These are phyloP conservation scores for Phlogophora meticulosa DNA, from an alignment of 2,888 invertebrate genomes.

Conservation along the genomic window DNA sequence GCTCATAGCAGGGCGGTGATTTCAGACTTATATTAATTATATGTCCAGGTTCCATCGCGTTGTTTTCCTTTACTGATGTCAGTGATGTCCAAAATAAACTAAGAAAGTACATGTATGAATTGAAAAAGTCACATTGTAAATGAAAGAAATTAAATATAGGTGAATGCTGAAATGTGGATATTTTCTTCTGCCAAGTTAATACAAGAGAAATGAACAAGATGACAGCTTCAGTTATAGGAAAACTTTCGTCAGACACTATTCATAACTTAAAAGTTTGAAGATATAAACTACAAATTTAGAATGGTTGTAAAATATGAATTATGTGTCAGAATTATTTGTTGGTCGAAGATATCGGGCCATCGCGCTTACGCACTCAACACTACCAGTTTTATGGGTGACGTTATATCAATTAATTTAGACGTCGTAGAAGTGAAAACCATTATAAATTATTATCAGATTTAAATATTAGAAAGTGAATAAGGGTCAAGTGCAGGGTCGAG, in stretches of 20 bases:
- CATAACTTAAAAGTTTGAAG: background rate
- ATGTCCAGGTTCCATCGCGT: too few species aligned
- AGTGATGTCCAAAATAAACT: too few species aligned
- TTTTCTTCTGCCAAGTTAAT: slow-evolving; percentile 11
- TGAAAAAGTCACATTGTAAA: background rate
- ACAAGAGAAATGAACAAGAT: slow-evolving; percentile 9
- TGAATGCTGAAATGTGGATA: background rate
- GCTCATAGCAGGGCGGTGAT: too few species aligned
- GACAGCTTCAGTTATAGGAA: slow-evolving; percentile 2
- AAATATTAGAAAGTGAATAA: slow-evolving; percentile 58
- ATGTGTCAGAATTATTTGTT: slow-evolving; percentile 32
- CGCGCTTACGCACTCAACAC: slow-evolving; percentile 23
- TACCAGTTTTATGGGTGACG: slow-evolving; percentile 34
- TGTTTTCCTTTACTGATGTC: too few species aligned
- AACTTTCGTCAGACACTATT: slow-evolving; percentile 13
- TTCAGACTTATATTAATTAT: too few species aligned
- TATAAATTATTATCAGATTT: slow-evolving; percentile 43
- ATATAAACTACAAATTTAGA: slow-evolving; percentile 21
- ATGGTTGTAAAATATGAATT: slow-evolving; percentile 26
- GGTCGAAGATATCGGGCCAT: slow-evolving; percentile 12
- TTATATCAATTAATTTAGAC: slow-evolving; percentile 37
- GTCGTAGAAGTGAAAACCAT: slow-evolving; percentile 47
- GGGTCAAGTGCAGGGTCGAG: slow-evolving; percentile 28
- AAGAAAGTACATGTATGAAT: too few species aligned
- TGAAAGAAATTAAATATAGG: background rate